Evolutionary conservation across 2,888 invertebrate genomes (phyloP).

Genomic region (Alentia gelatinosa): DNA sequence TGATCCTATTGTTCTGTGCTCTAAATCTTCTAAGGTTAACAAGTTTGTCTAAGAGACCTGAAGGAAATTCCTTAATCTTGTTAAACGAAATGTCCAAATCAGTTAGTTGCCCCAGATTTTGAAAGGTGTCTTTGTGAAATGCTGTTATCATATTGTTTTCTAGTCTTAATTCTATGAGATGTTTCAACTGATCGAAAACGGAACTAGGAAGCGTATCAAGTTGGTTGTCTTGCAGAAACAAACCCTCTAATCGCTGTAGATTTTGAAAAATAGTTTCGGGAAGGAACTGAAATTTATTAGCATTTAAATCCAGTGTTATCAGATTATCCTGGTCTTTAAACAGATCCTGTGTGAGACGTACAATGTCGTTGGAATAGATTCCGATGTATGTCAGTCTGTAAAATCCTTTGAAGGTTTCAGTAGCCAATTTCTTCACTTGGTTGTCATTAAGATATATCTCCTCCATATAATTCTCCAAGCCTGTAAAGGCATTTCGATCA

Average conservation of each 20-base stretch:
- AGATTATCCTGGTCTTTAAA: neutral
- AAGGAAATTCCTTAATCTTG: neutral
- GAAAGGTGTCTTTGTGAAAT: neutral
- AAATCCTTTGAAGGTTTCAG: neutral
- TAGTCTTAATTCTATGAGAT: neutral
- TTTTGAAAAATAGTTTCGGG: neutral
- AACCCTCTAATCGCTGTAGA: neutral
- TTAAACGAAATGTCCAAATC: neutral
- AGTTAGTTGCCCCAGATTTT: neutral
- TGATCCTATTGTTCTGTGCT: neutral
- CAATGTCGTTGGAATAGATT: neutral
- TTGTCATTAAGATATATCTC: neutral
- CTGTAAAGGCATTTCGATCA: neutral
- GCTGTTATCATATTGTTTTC: neutral
- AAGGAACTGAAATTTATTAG: neutral
- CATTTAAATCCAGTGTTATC: neutral
- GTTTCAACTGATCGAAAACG: neutral
- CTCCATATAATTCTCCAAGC: neutral
- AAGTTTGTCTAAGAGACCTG: neutral
- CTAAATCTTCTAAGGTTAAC: neutral
- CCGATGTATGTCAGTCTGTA: neutral
- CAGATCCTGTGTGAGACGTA: neutral
- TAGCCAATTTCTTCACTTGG: neutral
- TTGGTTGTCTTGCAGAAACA: neutral
- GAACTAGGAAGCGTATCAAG: neutral